phyloP scores from a whole-genome alignment of 2,888 invertebrate genomes.

The Drosophila suboccidentalis region DNA sequence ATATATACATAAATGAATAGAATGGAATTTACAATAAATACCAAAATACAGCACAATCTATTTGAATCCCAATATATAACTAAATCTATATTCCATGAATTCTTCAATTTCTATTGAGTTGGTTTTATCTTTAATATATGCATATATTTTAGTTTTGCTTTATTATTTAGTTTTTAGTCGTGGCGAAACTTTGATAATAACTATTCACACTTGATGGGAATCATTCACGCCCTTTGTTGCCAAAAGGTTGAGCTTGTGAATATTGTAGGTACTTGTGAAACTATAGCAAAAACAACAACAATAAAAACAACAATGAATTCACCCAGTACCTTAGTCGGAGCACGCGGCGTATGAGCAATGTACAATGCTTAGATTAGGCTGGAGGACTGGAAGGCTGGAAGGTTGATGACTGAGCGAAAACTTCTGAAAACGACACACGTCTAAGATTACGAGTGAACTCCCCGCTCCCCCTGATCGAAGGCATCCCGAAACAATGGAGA shows the following conservation, averaged over 20 bases:
- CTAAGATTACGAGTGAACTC: constrained; percentile 38
- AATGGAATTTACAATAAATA: no score
- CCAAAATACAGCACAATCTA: no score
- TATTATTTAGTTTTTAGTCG: background rate
- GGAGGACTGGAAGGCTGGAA: constrained; percentile 19
- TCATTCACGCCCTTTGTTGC: constrained; percentile 2
- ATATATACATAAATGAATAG: no score
- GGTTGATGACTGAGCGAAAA: constrained; percentile 54
- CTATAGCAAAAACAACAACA: constrained; percentile 35
- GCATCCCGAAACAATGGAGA: constrained; percentile 16
- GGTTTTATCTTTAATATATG: no score
- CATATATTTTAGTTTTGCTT: background rate
- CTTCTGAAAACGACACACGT: constrained; percentile 53
- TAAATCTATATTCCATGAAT: no score
- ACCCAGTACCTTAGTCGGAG: background rate
- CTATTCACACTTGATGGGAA: constrained; percentile 31
- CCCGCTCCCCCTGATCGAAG: constrained; percentile 17
- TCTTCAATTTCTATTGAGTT: no score
- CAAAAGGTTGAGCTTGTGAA: constrained; percentile 12
- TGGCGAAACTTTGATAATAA: constrained; percentile 22
- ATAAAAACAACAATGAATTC: constrained; percentile 36
- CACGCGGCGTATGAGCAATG: constrained; percentile 31
- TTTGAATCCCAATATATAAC: no score
- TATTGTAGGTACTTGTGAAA: constrained; percentile 13
- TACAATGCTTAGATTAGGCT: constrained; percentile 29